Percentiles rank a stretch among this genome's conserved stretches.
phyloP scores from a whole-genome alignment of 2,888 invertebrate species.

The Octonoba sinensis region DNA sequence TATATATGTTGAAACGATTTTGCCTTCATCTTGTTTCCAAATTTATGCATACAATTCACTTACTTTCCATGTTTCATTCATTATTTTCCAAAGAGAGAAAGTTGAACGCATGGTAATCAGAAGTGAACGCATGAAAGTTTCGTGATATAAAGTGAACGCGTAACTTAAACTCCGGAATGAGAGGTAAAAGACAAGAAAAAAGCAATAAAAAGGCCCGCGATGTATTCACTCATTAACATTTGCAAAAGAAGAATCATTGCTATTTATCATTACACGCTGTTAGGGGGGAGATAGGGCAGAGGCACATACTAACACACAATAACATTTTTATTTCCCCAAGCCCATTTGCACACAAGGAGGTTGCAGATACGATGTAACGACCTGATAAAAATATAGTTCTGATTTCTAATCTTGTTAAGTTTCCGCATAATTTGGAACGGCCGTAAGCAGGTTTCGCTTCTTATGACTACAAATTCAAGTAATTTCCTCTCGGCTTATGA shows the following conservation, averaged over 20 bases:
- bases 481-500: slow-evolving; percentile 63
- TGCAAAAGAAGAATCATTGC: slow-evolving; percentile 37
- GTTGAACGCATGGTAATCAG: neutral
- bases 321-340: slow-evolving; percentile 36
- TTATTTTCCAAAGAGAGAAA: too few species aligned
- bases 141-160: slow-evolving; percentile 5
- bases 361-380: slow-evolving; percentile 27
- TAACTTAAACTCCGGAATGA: slow-evolving; percentile 17
- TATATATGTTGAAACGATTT: too few species aligned
- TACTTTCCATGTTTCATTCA: too few species aligned
- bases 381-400: slow-evolving; percentile 47
- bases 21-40: too few species aligned
- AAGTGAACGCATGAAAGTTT: neutral
- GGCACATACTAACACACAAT: slow-evolving; percentile 42
- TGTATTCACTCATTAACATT: slow-evolving; percentile 59
- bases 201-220: neutral
- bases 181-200: slow-evolving; percentile 23
- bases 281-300: slow-evolving; percentile 35
- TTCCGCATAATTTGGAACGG: slow-evolving; percentile 57
- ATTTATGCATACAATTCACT: too few species aligned
- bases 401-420: slow-evolving; percentile 62
- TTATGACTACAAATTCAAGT: slow-evolving; percentile 64
- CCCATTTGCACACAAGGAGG: slow-evolving; percentile 52
- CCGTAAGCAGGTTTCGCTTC: slow-evolving; percentile 57
- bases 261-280: slow-evolving; percentile 36